A percentile compares a stretch with the other conserved stretches of the same genome.
Conservation (phyloP, 2,888 invertebrate genomes). For the Craniophora ligustri region DNA sequence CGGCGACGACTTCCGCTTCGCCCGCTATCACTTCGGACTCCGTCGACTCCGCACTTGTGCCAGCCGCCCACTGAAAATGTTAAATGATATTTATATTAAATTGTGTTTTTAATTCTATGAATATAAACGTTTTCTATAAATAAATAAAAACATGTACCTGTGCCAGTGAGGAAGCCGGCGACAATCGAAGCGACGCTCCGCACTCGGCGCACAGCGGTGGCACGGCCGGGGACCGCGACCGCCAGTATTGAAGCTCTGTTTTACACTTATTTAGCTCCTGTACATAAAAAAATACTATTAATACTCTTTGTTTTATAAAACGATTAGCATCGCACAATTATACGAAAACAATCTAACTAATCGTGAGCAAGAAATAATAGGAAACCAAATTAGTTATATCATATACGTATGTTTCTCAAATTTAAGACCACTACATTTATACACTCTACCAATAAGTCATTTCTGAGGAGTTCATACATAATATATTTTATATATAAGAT, state of each 20-base stretch:
- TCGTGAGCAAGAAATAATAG: too few relatives aligned
- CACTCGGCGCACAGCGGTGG: constrained; percentile 92
- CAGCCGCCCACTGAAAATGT: constrained; percentile 74
- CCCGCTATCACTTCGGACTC: constrained; percentile 47
- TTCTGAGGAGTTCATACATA: background rate
- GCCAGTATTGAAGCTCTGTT: constrained; percentile 97
- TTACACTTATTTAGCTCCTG: constrained; percentile 97
- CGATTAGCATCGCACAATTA: too few relatives aligned
- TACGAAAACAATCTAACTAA: background rate
- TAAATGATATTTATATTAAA: background rate
- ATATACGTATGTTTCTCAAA: too few relatives aligned
- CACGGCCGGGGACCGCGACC: constrained; percentile 94
- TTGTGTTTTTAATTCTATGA: too few relatives aligned
- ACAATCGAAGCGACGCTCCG: constrained; percentile 84
- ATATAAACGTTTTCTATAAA: too few relatives aligned
- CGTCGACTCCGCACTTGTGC: constrained; percentile 64
- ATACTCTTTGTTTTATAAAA: background rate
- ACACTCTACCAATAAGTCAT: too few relatives aligned
- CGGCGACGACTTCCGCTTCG: constrained; percentile 40
- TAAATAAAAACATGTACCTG: constrained; percentile 61
- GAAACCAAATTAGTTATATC: too few relatives aligned
- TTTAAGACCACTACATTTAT: too few relatives aligned
- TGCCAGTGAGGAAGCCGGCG: constrained; percentile 71
- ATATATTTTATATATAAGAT: constrained; percentile 1
- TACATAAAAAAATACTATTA: constrained; percentile 16